phyloP scores from a whole-genome alignment of 2,888 invertebrate species.

The Trissolcus japonicus region DNA sequence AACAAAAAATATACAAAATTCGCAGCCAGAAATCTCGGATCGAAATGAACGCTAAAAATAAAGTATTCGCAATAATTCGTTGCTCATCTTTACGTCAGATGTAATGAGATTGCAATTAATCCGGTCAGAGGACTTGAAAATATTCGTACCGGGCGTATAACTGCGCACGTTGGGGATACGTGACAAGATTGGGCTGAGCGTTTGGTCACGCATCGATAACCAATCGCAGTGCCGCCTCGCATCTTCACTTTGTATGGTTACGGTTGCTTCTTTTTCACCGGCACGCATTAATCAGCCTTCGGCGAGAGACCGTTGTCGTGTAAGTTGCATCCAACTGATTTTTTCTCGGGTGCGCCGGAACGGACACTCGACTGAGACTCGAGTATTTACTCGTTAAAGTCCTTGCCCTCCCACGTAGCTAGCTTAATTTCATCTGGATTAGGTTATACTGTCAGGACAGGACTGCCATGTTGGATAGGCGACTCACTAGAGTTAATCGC shows the following conservation, averaged over 20 bases:
- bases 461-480: constrained; percentile 49
- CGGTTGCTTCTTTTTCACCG: constrained; percentile 52
- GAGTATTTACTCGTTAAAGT: constrained; percentile 62
- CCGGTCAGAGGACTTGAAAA: constrained; percentile 50
- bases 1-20: too few relatives aligned
- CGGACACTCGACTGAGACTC: constrained; percentile 39
- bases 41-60: constrained; percentile 8
- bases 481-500: constrained; percentile 46
- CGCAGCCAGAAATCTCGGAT: too few relatives aligned
- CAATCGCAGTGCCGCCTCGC: constrained; percentile 42
- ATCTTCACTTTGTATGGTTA: constrained; percentile 33
- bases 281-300: constrained; percentile 69
- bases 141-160: constrained; percentile 38
- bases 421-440: constrained; percentile 69
- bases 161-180: constrained; percentile 38
- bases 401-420: constrained; percentile 63
- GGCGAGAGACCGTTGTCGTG: constrained; percentile 66
- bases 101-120: constrained; percentile 51
- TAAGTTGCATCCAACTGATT: constrained; percentile 66
- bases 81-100: constrained; percentile 41
- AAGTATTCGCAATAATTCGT: constrained; percentile 43
- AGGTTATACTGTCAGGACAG: constrained; percentile 57
- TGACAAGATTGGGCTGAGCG: constrained; percentile 48
- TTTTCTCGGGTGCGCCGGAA: constrained; percentile 60
- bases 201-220: constrained; percentile 53